Evolutionary conservation across 1,140 invertebrate species (phyloP).

Genomic region (Drosophila gunungcola): DNA sequence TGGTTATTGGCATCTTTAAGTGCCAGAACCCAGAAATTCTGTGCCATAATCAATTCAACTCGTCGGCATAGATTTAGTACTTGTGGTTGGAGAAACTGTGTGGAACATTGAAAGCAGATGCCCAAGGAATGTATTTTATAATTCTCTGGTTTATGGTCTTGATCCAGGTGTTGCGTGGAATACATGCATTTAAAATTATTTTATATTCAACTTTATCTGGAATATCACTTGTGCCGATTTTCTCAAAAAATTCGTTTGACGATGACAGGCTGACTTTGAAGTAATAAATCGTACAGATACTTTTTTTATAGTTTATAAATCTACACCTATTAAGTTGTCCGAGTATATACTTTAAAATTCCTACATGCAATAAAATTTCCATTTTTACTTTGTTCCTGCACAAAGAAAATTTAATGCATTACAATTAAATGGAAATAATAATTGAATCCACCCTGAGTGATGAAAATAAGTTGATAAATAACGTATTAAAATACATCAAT

Average conservation of each 20-base stretch:
- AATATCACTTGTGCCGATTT: neutral
- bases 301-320: too few relatives aligned
- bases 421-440: constrained; percentile 11
- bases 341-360: too few relatives aligned
- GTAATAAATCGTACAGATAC: too few relatives aligned
- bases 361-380: too few relatives aligned
- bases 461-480: constrained; percentile 14
- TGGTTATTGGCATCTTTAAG: constrained; percentile 50
- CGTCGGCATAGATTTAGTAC: constrained; percentile 33
- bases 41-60: constrained; percentile 48
- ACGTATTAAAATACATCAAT: constrained; percentile 1
- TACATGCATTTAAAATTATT: neutral
- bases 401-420: neutral
- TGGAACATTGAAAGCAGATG: constrained; percentile 7
- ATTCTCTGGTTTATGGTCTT: constrained; percentile 12
- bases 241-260: neutral
- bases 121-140: constrained; percentile 5
- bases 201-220: neutral
- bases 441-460: constrained; percentile 7
- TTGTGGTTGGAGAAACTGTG: neutral
- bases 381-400: neutral
- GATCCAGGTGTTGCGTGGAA: neutral
- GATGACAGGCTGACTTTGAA: too few relatives aligned
- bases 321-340: too few relatives aligned
- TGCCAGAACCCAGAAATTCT: neutral